Conservation (phyloP, 2,113 vertebrate species). For the Eolophus roseicapilla region DNA sequence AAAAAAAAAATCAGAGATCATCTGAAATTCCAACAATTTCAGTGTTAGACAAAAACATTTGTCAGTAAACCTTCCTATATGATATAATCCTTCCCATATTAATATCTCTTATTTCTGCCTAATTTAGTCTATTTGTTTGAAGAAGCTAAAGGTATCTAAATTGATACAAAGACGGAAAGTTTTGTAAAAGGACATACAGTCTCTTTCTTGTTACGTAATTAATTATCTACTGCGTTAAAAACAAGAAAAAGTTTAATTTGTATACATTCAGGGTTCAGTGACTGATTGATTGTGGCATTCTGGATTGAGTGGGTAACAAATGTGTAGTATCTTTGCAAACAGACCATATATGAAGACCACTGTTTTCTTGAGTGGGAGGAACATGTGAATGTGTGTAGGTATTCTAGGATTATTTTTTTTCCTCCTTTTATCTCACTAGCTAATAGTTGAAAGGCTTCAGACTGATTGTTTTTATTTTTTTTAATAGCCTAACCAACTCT, state of each 20-base stretch:
- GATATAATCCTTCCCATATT: background rate
- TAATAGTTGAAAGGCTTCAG: too few species aligned
- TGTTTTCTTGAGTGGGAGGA: background rate
- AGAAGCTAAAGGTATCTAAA: background rate
- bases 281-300: background rate
- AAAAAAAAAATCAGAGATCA: background rate
- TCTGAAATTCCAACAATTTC: background rate
- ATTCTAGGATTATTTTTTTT: background rate
- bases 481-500: too few species aligned
- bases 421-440: background rate
- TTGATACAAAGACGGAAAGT: background rate
- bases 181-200: background rate
- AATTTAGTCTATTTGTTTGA: background rate
- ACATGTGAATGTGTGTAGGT: background rate
- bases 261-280: background rate
- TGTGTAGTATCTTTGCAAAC: background rate
- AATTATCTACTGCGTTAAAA: background rate
- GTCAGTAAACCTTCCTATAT: background rate
- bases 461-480: too few species aligned
- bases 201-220: background rate
- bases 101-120: background rate
- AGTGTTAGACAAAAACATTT: background rate
- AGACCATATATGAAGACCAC: background rate
- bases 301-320: background rate
- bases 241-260: background rate